Evolutionary conservation across 2,888 invertebrate genomes (phyloP), one percentile per base, ranked within the genome.

Genomic region (Eupithecia centaureata): DNA sequence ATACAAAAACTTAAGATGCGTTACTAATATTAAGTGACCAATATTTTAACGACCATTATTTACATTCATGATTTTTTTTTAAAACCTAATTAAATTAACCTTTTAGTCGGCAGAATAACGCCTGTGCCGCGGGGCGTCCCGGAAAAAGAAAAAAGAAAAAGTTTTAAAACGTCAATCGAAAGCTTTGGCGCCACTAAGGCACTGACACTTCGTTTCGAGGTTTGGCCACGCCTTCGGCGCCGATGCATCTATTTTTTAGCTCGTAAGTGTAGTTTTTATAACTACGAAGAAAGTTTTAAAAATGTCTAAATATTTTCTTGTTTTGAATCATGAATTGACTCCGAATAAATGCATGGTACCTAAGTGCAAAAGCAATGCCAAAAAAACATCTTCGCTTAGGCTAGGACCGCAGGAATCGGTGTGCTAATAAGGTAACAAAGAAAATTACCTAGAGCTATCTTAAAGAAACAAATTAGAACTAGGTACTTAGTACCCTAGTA

Each of bases 111-210:
- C 67, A 54, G 69, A 71, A 71, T 71, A 77, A 79, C 79, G 79
- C 80, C 78, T 85, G 75, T 56, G 85, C 88, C 85, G 84, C 84
- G 83, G 84, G 86, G 82, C 81, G 85, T 80, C 80, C 73, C 67
- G 75, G 79, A 82, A 83, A 84, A 80, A 80, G 73, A 75, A 63
- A 68, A 67, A 67, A 67, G 68, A 79, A 76, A 60, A 18, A 27
- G 54, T 18, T 60, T 38, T 75, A 82, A 86, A 86, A 87, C 82
- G 86, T 86, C 85, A 83, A 80, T 75, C 79, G 79, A 84, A 85
- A 87, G 89, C 82, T 80, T 84, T 82, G 90, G 90, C 89, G 90
- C 90, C 90, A 87, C 90, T 88, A 88, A 89, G 90, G 89, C 88
- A 22, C 47, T 47, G 47, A 47, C 47, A 47, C 47, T 47, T 75